A percentile compares a stretch with the other conserved stretches of the same genome.
phyloP scores from a whole-genome alignment of 2,797 vertebrate genomes.

The Myiotriccus ornatus region DNA sequence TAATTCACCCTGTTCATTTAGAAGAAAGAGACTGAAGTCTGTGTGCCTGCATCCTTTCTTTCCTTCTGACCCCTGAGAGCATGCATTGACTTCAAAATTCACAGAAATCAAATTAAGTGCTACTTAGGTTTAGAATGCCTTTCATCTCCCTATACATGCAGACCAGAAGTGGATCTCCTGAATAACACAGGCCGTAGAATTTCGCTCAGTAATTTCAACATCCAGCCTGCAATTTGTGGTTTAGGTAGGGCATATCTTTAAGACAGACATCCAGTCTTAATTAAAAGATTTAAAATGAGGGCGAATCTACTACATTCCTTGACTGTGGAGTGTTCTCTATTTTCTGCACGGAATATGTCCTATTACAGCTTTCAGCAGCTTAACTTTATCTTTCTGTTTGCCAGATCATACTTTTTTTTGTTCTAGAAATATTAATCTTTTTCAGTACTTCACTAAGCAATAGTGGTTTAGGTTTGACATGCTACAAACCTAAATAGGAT shows the following conservation, averaged over 20 bases:
- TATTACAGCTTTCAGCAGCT: neutral
- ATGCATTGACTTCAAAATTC: conserved; percentile 11
- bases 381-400: neutral
- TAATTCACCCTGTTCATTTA: neutral
- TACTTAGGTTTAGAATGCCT: conserved; percentile 38
- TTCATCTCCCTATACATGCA: conserved; percentile 12
- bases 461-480: neutral
- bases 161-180: neutral
- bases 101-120: conserved; percentile 45
- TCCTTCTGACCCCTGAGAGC: neutral
- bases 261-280: conserved; percentile 2
- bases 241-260: neutral
- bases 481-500: neutral
- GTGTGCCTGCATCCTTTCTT: neutral
- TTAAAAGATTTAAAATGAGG: conserved; percentile 27
- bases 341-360: conserved; percentile 2
- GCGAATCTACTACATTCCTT: neutral
- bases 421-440: neutral
- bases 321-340: neutral
- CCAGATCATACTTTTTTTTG: neutral
- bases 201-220: conserved; percentile 5
- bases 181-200: neutral
- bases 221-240: conserved; percentile 35
- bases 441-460: neutral
- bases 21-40: neutral